phyloP scores from a whole-genome alignment of 2,888 invertebrate species.

The Oligia latruncula region DNA sequence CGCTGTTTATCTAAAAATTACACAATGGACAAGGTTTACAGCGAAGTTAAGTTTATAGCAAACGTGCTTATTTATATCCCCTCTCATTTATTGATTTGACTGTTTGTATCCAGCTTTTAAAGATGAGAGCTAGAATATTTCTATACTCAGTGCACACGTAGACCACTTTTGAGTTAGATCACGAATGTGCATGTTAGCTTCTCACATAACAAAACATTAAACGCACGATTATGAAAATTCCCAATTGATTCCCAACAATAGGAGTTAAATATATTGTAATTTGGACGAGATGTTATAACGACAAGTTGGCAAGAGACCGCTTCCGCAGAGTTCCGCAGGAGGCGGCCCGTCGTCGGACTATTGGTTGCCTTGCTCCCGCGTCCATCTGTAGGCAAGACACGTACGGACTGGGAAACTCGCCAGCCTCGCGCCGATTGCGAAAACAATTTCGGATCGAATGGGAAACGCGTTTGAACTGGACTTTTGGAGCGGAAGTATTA shows the following conservation, averaged over 20 bases:
- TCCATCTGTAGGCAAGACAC: slow-evolving; percentile 68
- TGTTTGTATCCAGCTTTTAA: background rate
- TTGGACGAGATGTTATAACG: slow-evolving; percentile 62
- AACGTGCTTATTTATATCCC: slow-evolving; percentile 8
- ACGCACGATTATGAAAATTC: slow-evolving; percentile 31
- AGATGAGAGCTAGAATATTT: background rate
- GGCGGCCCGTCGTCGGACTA: slow-evolving; percentile 58
- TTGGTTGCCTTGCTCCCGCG: slow-evolving; percentile 41
- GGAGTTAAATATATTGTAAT: slow-evolving; percentile 59
- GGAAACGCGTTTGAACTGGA: slow-evolving; percentile 64
- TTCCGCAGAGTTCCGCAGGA: slow-evolving; percentile 62
- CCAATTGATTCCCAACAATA: slow-evolving; percentile 50
- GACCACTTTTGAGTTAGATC: background rate
- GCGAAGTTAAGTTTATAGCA: background rate
- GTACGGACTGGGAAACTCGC: slow-evolving; percentile 70
- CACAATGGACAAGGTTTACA: slow-evolving; percentile 21
- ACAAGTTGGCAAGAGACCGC: slow-evolving; percentile 66
- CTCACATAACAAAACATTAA: slow-evolving; percentile 22
- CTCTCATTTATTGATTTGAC: background rate
- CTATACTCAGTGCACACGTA: slow-evolving; percentile 6
- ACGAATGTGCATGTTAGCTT: slow-evolving; percentile 35
- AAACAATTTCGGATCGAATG: slow-evolving; percentile 72
- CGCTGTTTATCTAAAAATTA: slow-evolving; percentile 24
- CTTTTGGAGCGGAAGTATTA: slow-evolving; percentile 65
- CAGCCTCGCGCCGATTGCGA: slow-evolving; percentile 69